Percentiles rank a stretch among this genome's conserved stretches.
phyloP scores from a whole-genome alignment of 2,113 vertebrate species.

The Pelmatolapia mariae region DNA sequence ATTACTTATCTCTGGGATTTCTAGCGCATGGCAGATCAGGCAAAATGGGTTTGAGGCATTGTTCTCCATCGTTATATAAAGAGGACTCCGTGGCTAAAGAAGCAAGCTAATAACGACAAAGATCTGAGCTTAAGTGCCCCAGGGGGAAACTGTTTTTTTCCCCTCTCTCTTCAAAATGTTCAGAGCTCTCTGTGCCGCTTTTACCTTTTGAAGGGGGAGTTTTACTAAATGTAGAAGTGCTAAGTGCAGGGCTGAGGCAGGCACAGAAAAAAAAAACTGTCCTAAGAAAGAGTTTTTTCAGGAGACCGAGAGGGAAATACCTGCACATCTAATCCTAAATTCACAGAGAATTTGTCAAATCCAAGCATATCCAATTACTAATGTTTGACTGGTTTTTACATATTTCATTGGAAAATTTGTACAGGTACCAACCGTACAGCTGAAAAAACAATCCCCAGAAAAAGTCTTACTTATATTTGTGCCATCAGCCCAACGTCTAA shows the following conservation, averaged over 20 bases:
- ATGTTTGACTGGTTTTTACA: not conserved
- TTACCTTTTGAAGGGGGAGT: constrained; percentile 11
- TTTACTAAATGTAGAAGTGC: constrained; percentile 14
- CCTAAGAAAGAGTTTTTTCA: not conserved
- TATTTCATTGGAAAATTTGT: not conserved
- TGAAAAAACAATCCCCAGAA: not conserved
- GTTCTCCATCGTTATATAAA: constrained; percentile 1
- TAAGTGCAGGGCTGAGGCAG: constrained; percentile 20
- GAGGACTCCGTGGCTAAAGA: not conserved
- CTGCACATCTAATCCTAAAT: not conserved
- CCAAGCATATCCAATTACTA: not conserved
- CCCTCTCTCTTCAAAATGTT: not conserved
- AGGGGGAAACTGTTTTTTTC: not conserved
- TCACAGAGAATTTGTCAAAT: not conserved
- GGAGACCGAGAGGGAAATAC: not conserved
- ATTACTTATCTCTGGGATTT: constrained; percentile 16
- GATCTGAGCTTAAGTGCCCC: constrained; percentile 28
- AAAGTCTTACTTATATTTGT: not conserved
- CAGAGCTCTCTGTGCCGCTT: not conserved
- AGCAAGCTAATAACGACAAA: constrained; percentile 37
- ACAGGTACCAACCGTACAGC: not conserved
- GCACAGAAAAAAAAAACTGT: not conserved
- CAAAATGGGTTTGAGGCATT: not conserved
- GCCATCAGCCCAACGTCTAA: not conserved
- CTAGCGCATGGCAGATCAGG: not conserved